A percentile compares a stretch with the other conserved stretches of the same genome.
Conservation (phyloP, 2,113 vertebrate genomes). For the Apodemus sylvaticus region DNA sequence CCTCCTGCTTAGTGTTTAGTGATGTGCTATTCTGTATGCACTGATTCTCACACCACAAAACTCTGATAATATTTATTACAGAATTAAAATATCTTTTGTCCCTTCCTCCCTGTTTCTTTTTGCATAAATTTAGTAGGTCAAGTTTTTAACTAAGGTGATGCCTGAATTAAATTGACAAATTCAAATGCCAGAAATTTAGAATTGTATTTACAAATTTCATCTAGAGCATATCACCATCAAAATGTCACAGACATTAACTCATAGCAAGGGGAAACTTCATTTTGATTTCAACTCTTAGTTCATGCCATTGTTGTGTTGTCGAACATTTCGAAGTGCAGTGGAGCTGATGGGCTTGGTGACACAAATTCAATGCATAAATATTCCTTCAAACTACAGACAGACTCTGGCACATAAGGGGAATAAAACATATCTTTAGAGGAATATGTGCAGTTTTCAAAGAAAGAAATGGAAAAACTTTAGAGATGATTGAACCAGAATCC, state of each 20-base stretch:
- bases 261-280: conserved; percentile 18
- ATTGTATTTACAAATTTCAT: conserved; percentile 73
- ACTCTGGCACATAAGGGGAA: conserved; percentile 21
- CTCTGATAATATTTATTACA: conserved; percentile 73
- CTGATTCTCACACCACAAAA: conserved; percentile 69
- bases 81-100: conserved; percentile 57
- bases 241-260: conserved; percentile 67
- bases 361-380: conserved; percentile 52
- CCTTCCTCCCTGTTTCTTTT: conserved; percentile 53
- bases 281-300: conserved; percentile 68
- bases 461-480: neutral
- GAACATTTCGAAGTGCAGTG: conserved; percentile 39
- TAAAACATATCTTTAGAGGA: conserved; percentile 12
- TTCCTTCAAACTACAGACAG: conserved; percentile 35
- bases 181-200: conserved; percentile 65
- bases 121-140: conserved; percentile 69
- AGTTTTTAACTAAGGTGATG: conserved; percentile 46
- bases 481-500: conserved; percentile 25
- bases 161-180: conserved; percentile 71
- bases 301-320: conserved; percentile 40
- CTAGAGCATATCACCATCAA: conserved; percentile 62
- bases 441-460: neutral
- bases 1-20: conserved; percentile 61
- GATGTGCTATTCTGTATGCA: conserved; percentile 36
- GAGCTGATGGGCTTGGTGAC: neutral